Evolutionary conservation across 2,888 invertebrate genomes (phyloP).

Genomic region (Latrodectus hesperus): DNA sequence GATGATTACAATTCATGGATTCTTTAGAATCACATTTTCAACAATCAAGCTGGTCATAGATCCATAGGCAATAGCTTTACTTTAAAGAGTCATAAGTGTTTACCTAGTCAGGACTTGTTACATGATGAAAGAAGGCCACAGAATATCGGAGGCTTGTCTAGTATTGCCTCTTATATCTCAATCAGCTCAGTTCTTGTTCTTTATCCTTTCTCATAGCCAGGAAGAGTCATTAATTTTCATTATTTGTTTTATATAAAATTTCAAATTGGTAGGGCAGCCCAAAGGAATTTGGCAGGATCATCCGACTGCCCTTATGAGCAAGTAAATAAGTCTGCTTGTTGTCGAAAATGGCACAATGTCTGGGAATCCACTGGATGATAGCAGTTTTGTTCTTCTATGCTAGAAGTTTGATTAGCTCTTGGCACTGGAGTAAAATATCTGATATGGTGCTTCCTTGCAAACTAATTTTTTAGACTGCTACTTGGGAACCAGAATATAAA

Average conservation of each 20-base stretch:
- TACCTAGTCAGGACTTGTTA: not conserved
- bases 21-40: not conserved
- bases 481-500: not conserved
- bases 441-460: not conserved
- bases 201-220: not conserved
- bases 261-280: not conserved
- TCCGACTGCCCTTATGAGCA: not conserved
- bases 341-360: not conserved
- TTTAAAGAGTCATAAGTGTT: not conserved
- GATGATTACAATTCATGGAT: not conserved
- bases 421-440: not conserved
- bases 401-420: not conserved
- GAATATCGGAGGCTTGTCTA: not conserved
- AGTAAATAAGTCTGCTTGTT: not conserved
- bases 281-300: not conserved
- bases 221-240: not conserved
- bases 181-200: not conserved
- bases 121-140: not conserved
- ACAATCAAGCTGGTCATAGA: not conserved
- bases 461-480: not conserved
- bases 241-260: not conserved
- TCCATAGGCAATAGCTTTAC: not conserved
- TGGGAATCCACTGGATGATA: not conserved
- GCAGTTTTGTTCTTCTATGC: not conserved
- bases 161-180: not conserved